Base-by-base conservation (phyloP, 2,797 vertebrate genomes). In the Meriones psammophilus region DNA sequence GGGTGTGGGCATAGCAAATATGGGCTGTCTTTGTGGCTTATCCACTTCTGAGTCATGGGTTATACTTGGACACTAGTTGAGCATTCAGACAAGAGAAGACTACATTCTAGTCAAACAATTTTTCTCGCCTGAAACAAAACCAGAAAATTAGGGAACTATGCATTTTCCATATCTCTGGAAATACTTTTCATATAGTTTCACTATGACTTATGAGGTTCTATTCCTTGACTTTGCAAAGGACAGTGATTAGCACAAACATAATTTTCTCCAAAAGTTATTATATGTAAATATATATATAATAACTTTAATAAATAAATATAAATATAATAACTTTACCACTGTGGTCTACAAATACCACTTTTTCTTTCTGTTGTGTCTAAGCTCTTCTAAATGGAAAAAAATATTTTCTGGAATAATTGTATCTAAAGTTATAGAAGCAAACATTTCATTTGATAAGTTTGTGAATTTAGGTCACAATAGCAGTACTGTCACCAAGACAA, bases 371-470 rank as follows among this genome's bases (percentile, higher is more conserved):
- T n/a, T 80, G n/a, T 87, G 60, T 36, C 46, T 26, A 89, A 77
- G 12, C 88, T 91, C 12, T 50, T 96, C 60, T 36, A 24, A 96
- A 89, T 71, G 76, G 8, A 26, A 46, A 94, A 96, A 94, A 95
- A 54, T 5, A 69, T 58, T 88, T 5, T 30, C 42, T 87, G 30
- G 33, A 89, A 62, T 94, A 92, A 94, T 0, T 90, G 30, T 42
- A 77, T 77, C 73, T 92, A 66, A 92, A 93, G n/a, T 60, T 76
- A 71, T 7, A 84, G 60, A 93, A 87, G 64, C 80, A 95, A 90
- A 80, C n/a, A 89, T 88, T 93, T 94, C 92, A 85, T 96, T 88
- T 95, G 80, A 87, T 14, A 78, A 64, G 71, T 87, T 91, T 95
- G 89, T 95, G 58, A 93, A 97, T 96, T 83, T 89, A 50, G 36